phyloP scores from a whole-genome alignment of 2,888 invertebrate species.

The Dioctria rufipes region DNA sequence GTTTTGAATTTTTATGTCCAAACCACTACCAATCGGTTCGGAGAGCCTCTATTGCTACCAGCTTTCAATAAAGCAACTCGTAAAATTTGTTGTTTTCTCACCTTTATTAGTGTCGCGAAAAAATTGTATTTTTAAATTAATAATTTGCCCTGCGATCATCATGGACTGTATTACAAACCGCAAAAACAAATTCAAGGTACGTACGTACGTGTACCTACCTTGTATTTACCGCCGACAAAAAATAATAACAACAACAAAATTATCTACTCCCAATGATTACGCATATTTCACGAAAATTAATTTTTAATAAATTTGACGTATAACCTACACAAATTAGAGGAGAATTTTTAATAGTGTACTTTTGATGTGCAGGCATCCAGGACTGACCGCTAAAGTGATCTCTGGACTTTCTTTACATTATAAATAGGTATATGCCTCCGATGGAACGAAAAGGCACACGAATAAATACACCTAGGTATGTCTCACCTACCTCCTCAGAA shows the following conservation, averaged over 20 bases:
- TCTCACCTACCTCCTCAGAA: slow-evolving; percentile 13
- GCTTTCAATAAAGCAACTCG: slow-evolving; percentile 23
- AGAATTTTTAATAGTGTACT: neutral
- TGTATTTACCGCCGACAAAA: no score
- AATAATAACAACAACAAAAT: neutral
- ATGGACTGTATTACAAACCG: neutral
- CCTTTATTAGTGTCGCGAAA: neutral
- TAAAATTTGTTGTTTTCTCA: slow-evolving; percentile 17
- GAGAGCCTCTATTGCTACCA: slow-evolving; percentile 25
- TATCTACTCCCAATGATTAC: neutral
- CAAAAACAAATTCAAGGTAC: slow-evolving; percentile 1
- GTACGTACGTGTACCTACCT: neutral
- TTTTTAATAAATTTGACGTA: neutral
- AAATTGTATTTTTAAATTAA: neutral
- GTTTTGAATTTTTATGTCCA: neutral
- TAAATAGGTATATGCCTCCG: neutral
- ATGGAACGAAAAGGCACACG: neutral
- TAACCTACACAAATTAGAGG: neutral
- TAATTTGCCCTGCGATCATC: slow-evolving; percentile 6
- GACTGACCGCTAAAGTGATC: neutral
- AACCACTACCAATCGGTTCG: neutral
- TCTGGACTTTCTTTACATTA: slow-evolving; percentile 1
- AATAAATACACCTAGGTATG: neutral
- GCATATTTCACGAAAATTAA: slow-evolving; percentile 15
- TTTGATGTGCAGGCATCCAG: neutral